Evolutionary conservation across 2,797 vertebrate species (phyloP).

Genomic region (Pipistrellus pipistrellus): DNA sequence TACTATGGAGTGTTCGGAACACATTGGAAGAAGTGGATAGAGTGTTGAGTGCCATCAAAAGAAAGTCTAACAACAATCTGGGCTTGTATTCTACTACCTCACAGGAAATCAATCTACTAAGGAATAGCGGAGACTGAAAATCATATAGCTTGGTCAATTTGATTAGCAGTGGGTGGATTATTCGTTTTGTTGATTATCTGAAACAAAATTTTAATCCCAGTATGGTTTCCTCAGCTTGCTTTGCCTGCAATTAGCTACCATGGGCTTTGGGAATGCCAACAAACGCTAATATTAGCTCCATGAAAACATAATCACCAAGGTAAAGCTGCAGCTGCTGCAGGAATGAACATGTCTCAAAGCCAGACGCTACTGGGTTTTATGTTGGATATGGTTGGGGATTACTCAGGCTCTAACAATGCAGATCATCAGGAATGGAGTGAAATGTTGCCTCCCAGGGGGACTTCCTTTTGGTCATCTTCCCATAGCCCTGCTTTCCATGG

Average conservation of each 20-base stretch:
- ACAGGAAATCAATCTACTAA: constrained; percentile 41
- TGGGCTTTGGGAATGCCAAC: constrained; percentile 72
- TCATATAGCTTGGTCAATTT: constrained; percentile 70
- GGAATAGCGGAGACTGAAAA: constrained; percentile 43
- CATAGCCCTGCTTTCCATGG: neutral
- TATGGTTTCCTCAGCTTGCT: constrained; percentile 64
- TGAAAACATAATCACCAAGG: constrained; percentile 76
- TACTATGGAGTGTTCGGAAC: constrained; percentile 33
- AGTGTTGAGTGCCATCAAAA: constrained; percentile 58
- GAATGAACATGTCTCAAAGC: constrained; percentile 58
- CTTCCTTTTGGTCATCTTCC: constrained; percentile 32
- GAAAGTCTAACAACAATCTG: constrained; percentile 15
- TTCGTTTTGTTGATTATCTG: constrained; percentile 75
- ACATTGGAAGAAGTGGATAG: constrained; percentile 18
- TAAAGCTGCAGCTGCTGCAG: constrained; percentile 75
- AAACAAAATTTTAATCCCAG: constrained; percentile 72
- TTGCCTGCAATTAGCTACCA: constrained; percentile 71
- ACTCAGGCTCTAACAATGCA: constrained; percentile 65
- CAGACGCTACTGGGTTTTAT: constrained; percentile 60
- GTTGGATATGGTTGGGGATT: constrained; percentile 54
- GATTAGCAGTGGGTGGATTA: constrained; percentile 71
- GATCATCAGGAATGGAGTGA: constrained; percentile 51
- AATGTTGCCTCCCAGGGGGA: neutral
- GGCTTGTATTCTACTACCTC: constrained; percentile 31
- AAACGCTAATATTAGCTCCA: constrained; percentile 75